Base-by-base conservation (phyloP, 1,140 invertebrate species). In the Nephotettix cincticeps region DNA sequence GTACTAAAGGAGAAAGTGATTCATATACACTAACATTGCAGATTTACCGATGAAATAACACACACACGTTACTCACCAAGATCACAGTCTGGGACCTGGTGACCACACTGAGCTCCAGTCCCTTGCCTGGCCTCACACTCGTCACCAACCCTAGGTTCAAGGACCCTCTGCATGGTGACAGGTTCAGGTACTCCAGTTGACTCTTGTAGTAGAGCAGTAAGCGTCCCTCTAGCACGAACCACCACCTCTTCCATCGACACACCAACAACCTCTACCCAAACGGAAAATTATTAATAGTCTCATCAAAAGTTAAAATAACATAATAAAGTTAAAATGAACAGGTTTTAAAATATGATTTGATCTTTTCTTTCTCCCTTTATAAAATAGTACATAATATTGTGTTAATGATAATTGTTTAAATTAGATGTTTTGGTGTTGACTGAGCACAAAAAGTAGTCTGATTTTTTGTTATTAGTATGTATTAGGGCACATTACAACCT, bases 211-310 rank as follows among this genome's bases (percentile, higher is more conserved):
- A 85, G 1, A 85, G 76, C 23, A 86, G 76, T n/a, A 86, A 76
- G 28, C 81, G 78, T 13, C 83, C 84, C 74, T 86, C 83, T 30
- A 86, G 74, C 1, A 86, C 85, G 72, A 85, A 86, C 83, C 84
- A 86, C 72, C 83, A 83, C 51, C 79, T 80, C 73, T 83, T 84
- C 83, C 84, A 86, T 0, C 80, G 77, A 21, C 78, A 78, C 23
- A 82, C 80, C 74, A 84, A 76, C 74, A 84, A 76, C 65, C 77
- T 78, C 82, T 84, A 23, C 11, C 2, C 9, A 23, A 58, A 11
- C 17, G 2, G 25, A 51, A 4, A 51, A 17, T 17, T 4, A 19
- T 4, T 51, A 17, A 51, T 4, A 51, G 3, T 4, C 14, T 51
- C n/a, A n/a, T n/a, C n/a, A n/a, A n/a, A n/a, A n/a, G n/a, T n/a